Evolutionary conservation across 2,113 vertebrate genomes (phyloP).

Genomic region (Callopanchax toddi): DNA sequence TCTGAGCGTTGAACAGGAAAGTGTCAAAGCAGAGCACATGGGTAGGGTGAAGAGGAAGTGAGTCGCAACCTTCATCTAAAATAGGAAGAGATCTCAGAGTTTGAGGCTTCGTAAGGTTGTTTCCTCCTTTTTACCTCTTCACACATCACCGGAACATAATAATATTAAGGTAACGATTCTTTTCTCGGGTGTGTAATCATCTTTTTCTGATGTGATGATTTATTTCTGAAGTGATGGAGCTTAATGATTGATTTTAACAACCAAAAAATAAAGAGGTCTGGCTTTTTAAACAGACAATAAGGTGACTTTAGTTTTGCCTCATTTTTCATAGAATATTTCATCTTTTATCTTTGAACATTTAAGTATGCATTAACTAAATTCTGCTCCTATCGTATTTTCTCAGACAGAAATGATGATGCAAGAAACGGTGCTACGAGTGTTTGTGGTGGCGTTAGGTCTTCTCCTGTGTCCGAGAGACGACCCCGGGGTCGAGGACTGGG

Average conservation of each 20-base stretch:
- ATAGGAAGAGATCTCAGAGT: conserved; percentile 58
- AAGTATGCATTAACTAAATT: background rate
- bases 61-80: conserved; percentile 62
- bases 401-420: conserved; percentile 66
- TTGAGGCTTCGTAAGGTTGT: conserved; percentile 25
- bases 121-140: conserved; percentile 40
- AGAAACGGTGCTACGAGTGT: conserved; percentile 60
- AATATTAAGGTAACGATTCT: conserved; percentile 1
- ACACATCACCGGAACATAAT: background rate
- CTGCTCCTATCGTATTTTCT: conserved; percentile 16
- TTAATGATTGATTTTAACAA: background rate
- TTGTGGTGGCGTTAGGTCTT: conserved; percentile 65
- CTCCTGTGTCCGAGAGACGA: conserved; percentile 58
- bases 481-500: conserved; percentile 41
- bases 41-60: conserved; percentile 71
- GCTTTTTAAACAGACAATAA: conserved; percentile 17
- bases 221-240: background rate
- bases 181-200: conserved; percentile 30
- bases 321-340: background rate
- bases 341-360: background rate
- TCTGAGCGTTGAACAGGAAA: conserved; percentile 42
- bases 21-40: conserved; percentile 50
- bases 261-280: conserved; percentile 8
- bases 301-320: conserved; percentile 28
- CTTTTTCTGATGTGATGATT: background rate